phyloP scores from a whole-genome alignment of 1,140 invertebrate genomes.

The Tenebrio molitor region DNA sequence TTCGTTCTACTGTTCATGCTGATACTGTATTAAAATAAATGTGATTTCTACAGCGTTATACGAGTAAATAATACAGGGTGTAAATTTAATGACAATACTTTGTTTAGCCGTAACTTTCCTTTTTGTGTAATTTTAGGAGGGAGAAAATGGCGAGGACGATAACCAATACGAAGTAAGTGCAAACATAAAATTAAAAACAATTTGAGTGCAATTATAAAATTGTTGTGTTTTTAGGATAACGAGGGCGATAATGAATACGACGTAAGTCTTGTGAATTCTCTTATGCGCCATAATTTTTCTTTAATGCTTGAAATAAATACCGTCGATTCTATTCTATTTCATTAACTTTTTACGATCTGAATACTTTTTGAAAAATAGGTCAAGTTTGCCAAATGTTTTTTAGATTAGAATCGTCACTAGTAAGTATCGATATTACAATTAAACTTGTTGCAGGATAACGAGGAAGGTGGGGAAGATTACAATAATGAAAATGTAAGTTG shows the following conservation, averaged over 20 bases:
- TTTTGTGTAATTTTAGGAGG: not conserved
- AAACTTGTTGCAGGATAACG: not conserved
- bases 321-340: too few relatives aligned
- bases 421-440: too few relatives aligned
- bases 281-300: too few relatives aligned
- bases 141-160: not conserved
- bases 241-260: not conserved
- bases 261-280: too few relatives aligned
- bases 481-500: conserved; percentile 11
- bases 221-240: conserved; percentile 18
- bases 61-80: conserved; percentile 17
- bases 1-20: not conserved
- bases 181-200: not conserved
- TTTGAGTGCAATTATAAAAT: not conserved
- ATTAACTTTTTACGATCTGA: too few relatives aligned
- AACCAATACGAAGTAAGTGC: conserved; percentile 15
- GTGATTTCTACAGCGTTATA: not conserved
- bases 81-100: not conserved
- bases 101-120: not conserved
- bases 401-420: too few relatives aligned
- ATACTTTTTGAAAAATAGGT: too few relatives aligned
- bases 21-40: not conserved
- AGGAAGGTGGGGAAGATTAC: conserved; percentile 30
- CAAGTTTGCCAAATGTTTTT: too few relatives aligned
- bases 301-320: too few relatives aligned